Conservation (phyloP, 2,113 vertebrate genomes). For the Polyodon spathula region DNA sequence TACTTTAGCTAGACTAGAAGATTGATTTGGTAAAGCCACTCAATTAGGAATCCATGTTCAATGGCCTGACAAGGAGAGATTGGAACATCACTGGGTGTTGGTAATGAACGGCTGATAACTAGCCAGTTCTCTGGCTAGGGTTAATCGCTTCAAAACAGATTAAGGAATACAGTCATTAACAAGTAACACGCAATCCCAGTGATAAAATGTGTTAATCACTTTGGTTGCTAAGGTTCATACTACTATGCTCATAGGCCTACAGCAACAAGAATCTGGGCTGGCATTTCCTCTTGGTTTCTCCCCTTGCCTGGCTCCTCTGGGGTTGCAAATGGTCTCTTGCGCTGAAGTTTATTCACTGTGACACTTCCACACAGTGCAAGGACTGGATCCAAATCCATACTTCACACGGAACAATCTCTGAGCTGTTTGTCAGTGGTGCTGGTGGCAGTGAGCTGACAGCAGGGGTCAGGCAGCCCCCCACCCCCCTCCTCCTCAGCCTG, state of each 20-base stretch:
- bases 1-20: constrained; percentile 11
- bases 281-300: background rate
- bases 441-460: too few species aligned
- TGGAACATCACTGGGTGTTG: constrained; percentile 44
- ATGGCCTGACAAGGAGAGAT: constrained; percentile 41
- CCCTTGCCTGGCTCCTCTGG: background rate
- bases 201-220: too few species aligned
- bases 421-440: too few species aligned
- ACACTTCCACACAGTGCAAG: background rate
- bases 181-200: too few species aligned
- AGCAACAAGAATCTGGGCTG: background rate
- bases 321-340: background rate
- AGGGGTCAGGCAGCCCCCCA: constrained; percentile 1
- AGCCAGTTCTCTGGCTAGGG: constrained; percentile 49
- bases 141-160: constrained; percentile 57
- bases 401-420: background rate
- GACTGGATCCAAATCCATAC: background rate
- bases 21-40: constrained; percentile 20
- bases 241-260: too few species aligned
- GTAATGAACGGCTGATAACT: constrained; percentile 59
- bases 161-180: constrained; percentile 43
- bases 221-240: too few species aligned
- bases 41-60: constrained; percentile 30
- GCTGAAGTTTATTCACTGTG: background rate
- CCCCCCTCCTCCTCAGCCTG: constrained; percentile 4